A percentile compares a stretch with the other conserved stretches of the same genome.
These are phyloP conservation scores for Cordilura impudica DNA, from an alignment of 2,888 invertebrate species.

Conservation along the genomic window DNA sequence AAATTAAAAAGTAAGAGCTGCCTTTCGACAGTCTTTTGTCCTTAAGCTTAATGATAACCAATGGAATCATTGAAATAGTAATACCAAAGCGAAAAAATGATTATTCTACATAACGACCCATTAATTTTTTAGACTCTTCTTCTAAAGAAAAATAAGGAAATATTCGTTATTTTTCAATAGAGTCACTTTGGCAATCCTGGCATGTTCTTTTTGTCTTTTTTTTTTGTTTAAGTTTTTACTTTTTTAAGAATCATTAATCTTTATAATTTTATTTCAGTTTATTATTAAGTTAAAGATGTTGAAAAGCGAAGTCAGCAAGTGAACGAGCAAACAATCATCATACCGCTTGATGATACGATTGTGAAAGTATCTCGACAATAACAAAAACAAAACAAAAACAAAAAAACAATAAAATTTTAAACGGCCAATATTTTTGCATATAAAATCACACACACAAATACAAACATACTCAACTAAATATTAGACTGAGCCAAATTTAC, in stretches of 20 bases:
- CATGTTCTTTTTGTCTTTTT: neutral
- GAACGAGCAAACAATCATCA: constrained; percentile 2
- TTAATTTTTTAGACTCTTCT: no score
- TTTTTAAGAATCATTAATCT: constrained; percentile 23
- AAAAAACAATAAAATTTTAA: constrained; percentile 32
- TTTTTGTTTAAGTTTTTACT: neutral
- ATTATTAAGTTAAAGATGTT: constrained; percentile 20
- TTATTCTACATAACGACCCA: no score
- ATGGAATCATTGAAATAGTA: no score
- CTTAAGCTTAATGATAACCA: no score
- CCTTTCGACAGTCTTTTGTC: no score
- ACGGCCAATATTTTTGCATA: neutral
- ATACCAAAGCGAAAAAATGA: no score
- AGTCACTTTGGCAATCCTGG: neutral
- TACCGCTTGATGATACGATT: constrained; percentile 18
- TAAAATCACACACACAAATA: neutral
- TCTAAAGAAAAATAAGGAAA: no score
- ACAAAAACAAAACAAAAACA: no score
- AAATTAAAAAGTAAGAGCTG: no score
- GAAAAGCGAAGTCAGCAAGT: neutral
- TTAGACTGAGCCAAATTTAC: no score
- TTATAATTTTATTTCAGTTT: constrained; percentile 27
- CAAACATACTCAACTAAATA: neutral
- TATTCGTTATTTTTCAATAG: no score
- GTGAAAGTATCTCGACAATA: neutral